Conservation (phyloP, 1,140 invertebrate species). For the Drosophila aff. region DNA sequence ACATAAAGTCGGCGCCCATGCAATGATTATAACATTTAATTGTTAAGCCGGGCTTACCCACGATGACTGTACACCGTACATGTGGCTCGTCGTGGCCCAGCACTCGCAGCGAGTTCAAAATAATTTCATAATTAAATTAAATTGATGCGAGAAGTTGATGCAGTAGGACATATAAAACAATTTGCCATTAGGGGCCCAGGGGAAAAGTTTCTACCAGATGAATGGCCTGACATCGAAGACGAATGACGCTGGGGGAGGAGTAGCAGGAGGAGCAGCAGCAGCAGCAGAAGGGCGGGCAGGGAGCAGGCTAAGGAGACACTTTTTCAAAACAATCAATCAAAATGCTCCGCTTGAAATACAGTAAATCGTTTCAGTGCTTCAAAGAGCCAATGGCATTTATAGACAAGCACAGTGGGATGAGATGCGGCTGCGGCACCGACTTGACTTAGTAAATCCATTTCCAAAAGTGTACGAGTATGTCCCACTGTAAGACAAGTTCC, state of each 20-base stretch:
- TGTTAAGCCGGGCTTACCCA: constrained; percentile 57
- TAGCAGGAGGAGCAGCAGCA: neutral
- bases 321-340: constrained; percentile 63
- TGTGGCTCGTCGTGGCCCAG: constrained; percentile 15
- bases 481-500: neutral
- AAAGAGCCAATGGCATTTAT: constrained; percentile 44
- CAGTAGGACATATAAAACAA: constrained; percentile 32
- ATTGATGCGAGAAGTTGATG: constrained; percentile 25
- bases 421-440: neutral
- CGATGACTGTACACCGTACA: constrained; percentile 50
- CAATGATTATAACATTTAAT: constrained; percentile 67
- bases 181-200: constrained; percentile 21
- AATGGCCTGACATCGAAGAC: constrained; percentile 50
- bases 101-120: constrained; percentile 39
- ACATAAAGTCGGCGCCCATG: constrained; percentile 29
- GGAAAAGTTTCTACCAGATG: constrained; percentile 44
- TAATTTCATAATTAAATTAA: constrained; percentile 70
- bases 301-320: constrained; percentile 37
- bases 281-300: neutral
- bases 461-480: too few relatives aligned
- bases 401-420: constrained; percentile 3
- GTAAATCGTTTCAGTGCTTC: constrained; percentile 49
- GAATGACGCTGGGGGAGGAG: constrained; percentile 13
- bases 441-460: constrained; percentile 5
- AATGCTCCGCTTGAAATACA: constrained; percentile 32